phyloP scores from a whole-genome alignment of 2,113 vertebrate genomes.

The Labeo rohita region DNA sequence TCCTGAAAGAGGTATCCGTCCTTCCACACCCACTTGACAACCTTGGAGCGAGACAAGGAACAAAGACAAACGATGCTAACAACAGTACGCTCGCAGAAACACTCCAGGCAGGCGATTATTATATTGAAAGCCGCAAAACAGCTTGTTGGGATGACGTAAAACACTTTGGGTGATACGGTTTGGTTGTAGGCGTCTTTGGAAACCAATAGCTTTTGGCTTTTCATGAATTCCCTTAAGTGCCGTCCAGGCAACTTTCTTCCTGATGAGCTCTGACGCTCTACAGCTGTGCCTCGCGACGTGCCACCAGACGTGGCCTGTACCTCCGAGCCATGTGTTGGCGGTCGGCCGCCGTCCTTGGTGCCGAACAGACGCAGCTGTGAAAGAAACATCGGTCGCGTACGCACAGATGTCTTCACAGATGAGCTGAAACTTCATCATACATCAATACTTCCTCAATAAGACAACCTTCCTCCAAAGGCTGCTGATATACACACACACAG shows the following conservation, averaged over 20 bases:
- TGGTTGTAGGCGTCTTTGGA: neutral
- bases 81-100: neutral
- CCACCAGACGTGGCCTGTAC: neutral
- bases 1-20: neutral
- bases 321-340: neutral
- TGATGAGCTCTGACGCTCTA: constrained; percentile 13
- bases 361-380: neutral
- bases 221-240: neutral
- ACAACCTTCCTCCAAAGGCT: neutral
- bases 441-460: neutral
- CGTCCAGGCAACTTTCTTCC: constrained; percentile 1
- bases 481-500: neutral
- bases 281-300: neutral
- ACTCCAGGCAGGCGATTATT: neutral
- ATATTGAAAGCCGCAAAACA: neutral
- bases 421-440: constrained; percentile 1
- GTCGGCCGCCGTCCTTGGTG: constrained; percentile 6
- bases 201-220: neutral
- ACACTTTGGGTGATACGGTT: neutral
- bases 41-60: neutral
- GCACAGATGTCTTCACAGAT: constrained; percentile 10
- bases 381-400: neutral
- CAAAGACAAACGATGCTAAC: neutral
- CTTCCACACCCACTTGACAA: constrained; percentile 27
- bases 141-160: neutral